Base-by-base conservation (phyloP, 2,113 vertebrate genomes). In the Aspiorhynchus laticeps region DNA sequence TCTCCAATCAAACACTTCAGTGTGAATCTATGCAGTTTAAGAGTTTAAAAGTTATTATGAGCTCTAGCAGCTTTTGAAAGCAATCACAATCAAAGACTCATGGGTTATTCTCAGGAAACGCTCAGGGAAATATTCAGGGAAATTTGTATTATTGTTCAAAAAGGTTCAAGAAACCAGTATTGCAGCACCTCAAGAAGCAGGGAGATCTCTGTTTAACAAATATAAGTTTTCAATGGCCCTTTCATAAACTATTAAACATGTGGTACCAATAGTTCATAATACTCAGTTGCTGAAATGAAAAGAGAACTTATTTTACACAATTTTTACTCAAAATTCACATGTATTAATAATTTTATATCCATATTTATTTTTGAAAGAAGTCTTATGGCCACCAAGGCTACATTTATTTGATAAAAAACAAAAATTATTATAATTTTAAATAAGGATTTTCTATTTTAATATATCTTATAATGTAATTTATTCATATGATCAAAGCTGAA, bases 71-170 rank as follows among this genome's bases (percentile, higher is more conserved):
- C 19, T 38, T n/a, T 15, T 80, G 53, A 38, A 61, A 41, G 33
- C 31, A 9, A 79, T 15, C n/a, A 11, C 21, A 80, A 36, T 56
- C 76, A 79, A 31, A 51, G 51, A 24, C 48, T 4, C 51, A 24
- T 24, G 11, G 5, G 10, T 24, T 56, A 36, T 10, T 73, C 69
- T 73, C 8, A 11, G 69, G 9, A 38, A 73, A 24, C 1, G 21
- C 21, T 74, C 24, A 24, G 71, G 19, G 17, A 71, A 38, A 73
- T 73, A 38, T 36, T 41, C 19, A 36, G 33, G 21, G 36, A n/a
- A 11, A n/a, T 75, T 75, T 75, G 24, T 75, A 26, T 75, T 46
- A 75, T 75, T 75, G 73, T 43, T 75, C 73, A 75, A 75, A 15
- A 75, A 26, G 73, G 2, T 46, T 15, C 5, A 75, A 26, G 41